These are phyloP conservation scores for Drosophila ambigua DNA, from an alignment of 1,140 invertebrate species.

Conservation along the genomic window DNA sequence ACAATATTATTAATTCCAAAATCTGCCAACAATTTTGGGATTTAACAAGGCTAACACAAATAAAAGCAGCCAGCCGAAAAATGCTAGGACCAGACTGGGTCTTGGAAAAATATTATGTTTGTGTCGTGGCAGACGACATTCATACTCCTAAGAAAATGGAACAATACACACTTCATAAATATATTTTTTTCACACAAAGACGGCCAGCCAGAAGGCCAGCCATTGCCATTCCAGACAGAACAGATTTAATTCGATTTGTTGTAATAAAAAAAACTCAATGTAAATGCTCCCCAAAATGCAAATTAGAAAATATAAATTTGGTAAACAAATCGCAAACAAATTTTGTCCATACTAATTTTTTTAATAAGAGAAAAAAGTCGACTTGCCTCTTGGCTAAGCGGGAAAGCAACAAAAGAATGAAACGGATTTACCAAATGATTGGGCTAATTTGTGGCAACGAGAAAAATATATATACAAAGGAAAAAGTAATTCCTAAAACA, in stretches of 20 bases:
- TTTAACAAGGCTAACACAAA: background rate
- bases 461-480: constrained; percentile 6
- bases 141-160: too few relatives aligned
- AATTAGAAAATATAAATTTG: constrained; percentile 16
- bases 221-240: too few relatives aligned
- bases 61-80: too few relatives aligned
- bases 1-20: constrained; percentile 28
- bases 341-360: constrained; percentile 7
- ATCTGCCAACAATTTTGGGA: background rate
- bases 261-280: too few relatives aligned
- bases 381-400: background rate
- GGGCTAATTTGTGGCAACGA: constrained; percentile 36
- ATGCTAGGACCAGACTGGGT: background rate
- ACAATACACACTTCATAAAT: too few relatives aligned
- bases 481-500: constrained; percentile 2
- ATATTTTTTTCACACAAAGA: too few relatives aligned
- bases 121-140: background rate
- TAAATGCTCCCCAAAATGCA: too few relatives aligned
- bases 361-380: background rate
- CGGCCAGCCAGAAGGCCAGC: too few relatives aligned
- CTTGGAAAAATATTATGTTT: constrained; percentile 41
- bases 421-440: constrained; percentile 46
- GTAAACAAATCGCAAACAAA: constrained; percentile 40
- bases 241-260: too few relatives aligned
- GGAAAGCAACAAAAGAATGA: constrained; percentile 13